Evolutionary conservation across 2,113 vertebrate species (phyloP), one percentile per base, ranked within the genome.

Genomic region (Pseudopodoces humilis): DNA sequence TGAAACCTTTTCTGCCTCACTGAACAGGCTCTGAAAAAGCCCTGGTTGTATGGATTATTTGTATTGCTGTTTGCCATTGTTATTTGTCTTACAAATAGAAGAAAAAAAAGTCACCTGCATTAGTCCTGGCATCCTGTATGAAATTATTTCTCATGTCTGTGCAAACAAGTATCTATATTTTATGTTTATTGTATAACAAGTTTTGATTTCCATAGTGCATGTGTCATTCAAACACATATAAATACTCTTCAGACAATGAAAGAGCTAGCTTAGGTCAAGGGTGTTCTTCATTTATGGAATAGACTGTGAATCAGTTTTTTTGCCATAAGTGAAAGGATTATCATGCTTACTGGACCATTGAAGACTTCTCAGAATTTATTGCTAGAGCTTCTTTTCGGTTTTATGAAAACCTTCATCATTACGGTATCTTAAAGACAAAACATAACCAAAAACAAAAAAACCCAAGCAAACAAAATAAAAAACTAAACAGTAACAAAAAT

Each of bases 311-410:
- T 75, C 52, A 31, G 49, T 88, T 92, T 25, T 90, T 96, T 97
- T 1, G 5, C 58, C 82, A 59, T 94, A 93, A 95, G 19, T 6
- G 3, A 90, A 63, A 74, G 31, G 27, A 80, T 86, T 95, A 43
- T 76, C 31, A 52, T 84, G 56, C 24, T 95, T 88, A 81, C 50
- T 91, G 65, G 27, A 87, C 59, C 84, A 62, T 20, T 74, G 69
- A 96, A 77, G 30, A 14, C 41, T 41, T 83, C 89, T 83, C 91
- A 59, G 62, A 88, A 96, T 94, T 60, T 89, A 76, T 83, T 96
- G 50, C 13, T 58, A 55, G 59, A 91, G 33, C 5, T 95, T 92
- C 56, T 52, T 67, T 86, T 65, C 59, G 23, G 33, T 91, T 72
- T 91, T 60, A 87, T 7, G 82, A 60, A 83, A 94, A 59, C 27